Evolutionary conservation across 1,140 invertebrate species (phyloP).

Genomic region (Wasmannia auropunctata): DNA sequence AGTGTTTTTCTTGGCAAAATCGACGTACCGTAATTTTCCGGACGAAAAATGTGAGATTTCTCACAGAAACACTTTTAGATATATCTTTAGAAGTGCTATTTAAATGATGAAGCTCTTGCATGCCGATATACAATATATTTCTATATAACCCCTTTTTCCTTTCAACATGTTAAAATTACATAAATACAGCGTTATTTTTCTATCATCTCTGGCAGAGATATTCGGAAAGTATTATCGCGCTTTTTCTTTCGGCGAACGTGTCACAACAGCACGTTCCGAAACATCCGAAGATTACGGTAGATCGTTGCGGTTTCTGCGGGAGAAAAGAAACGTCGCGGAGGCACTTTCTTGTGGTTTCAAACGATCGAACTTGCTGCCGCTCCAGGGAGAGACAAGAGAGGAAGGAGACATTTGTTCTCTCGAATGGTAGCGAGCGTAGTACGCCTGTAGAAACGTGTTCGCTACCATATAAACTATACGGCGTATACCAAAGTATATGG

Average conservation of each 20-base stretch:
- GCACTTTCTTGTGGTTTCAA: constrained; percentile 7
- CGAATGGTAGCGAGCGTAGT: constrained; percentile 3
- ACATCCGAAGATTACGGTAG: neutral
- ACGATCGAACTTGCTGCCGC: constrained; percentile 37
- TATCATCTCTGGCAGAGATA: neutral
- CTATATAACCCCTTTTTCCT: neutral
- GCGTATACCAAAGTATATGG: neutral
- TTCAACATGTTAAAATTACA: neutral
- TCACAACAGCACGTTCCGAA: neutral
- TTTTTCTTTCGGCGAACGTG: neutral
- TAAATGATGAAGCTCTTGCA: neutral
- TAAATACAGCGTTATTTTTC: neutral
- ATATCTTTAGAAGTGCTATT: neutral
- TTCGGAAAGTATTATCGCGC: neutral
- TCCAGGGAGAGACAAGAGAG: neutral
- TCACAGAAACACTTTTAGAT: neutral
- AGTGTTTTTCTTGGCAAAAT: constrained; percentile 47
- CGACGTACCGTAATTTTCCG: neutral
- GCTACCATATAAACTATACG: neutral
- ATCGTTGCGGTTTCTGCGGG: neutral
- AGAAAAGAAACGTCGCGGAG: neutral
- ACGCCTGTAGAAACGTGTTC: neutral
- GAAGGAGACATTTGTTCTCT: constrained; percentile 18
- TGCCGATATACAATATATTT: neutral
- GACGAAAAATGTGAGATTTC: constrained; percentile 1